These are phyloP conservation scores for Florisuga fusca DNA, from an alignment of 2,797 vertebrate genomes.

Conservation along the genomic window DNA sequence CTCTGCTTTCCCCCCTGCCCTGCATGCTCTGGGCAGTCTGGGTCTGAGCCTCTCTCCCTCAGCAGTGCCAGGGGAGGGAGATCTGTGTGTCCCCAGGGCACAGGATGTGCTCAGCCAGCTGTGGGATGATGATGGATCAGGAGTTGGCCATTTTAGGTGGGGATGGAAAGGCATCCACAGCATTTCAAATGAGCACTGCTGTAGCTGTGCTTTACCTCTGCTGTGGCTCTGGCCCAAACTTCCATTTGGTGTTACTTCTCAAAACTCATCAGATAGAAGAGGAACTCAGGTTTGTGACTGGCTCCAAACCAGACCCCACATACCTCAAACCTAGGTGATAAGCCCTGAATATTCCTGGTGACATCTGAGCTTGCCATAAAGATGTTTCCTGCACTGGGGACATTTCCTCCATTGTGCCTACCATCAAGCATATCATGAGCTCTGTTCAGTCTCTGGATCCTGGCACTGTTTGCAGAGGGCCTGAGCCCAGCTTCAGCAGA, in stretches of 20 bases:
- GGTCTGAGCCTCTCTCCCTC: not conserved
- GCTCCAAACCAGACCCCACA: fast-evolving
- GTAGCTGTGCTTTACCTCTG: not conserved
- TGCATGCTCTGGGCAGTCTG: fast-evolving
- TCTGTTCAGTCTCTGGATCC: not conserved
- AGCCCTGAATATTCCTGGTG: not conserved
- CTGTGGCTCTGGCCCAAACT: not conserved
- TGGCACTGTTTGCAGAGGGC: not conserved
- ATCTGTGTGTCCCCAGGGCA: fast-evolving
- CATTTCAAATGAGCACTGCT: not conserved
- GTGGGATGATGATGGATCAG: fast-evolving
- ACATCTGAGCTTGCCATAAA: not conserved
- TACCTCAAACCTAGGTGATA: not conserved
- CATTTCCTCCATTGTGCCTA: fast-evolving
- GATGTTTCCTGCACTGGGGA: not conserved
- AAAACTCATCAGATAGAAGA: not conserved
- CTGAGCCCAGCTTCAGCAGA: not conserved
- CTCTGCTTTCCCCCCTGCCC: not conserved
- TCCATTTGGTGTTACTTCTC: not conserved
- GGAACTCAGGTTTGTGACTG: not conserved
- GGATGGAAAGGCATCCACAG: not conserved
- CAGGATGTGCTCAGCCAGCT: not conserved
- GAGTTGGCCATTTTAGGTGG: not conserved
- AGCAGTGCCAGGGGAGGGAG: fast-evolving
- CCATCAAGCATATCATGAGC: fast-evolving